Percentiles rank a stretch among this genome's conserved stretches.
Conservation (phyloP, 2,113 vertebrate species). For the Corythornis madagascariensis region DNA sequence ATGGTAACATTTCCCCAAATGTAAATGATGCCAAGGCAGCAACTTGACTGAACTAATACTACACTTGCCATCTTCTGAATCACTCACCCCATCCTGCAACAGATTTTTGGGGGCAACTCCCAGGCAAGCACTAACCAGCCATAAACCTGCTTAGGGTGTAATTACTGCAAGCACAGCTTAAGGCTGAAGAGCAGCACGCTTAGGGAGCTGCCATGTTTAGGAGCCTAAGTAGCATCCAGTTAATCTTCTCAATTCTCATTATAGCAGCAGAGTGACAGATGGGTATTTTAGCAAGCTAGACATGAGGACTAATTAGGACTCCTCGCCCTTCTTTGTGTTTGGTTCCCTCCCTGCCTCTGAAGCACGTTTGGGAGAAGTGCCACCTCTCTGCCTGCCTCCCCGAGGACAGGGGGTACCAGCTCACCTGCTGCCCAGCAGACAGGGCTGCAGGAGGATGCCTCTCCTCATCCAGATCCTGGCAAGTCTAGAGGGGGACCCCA, state of each 20-base stretch:
- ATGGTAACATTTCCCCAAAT: not conserved
- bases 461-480: not conserved
- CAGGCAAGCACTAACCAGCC: not conserved
- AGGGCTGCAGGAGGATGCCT: not conserved
- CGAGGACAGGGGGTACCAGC: not conserved
- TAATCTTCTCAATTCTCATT: slow-evolving; percentile 59
- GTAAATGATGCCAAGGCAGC: not conserved
- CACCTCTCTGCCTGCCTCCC: not conserved
- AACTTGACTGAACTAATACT: not conserved
- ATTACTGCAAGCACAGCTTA: not conserved
- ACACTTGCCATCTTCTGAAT: not conserved
- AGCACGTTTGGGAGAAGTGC: not conserved
- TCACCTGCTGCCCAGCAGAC: not conserved
- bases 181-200: not conserved
- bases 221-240: not conserved
- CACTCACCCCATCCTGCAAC: not conserved
- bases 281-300: slow-evolving; percentile 35
- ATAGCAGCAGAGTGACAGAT: slow-evolving; percentile 41
- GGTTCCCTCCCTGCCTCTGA: not conserved
- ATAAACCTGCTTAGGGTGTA: not conserved
- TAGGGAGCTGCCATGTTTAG: slow-evolving; percentile 1
- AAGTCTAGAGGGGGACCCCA: not conserved
- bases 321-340: not conserved
- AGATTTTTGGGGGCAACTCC: not conserved
- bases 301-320: slow-evolving; percentile 54